Evolutionary conservation across 53 echinoderm and acorn worm genomes (phyloP), one percentile per base, ranked within the genome.

Genomic region (Arbacia lixula): DNA sequence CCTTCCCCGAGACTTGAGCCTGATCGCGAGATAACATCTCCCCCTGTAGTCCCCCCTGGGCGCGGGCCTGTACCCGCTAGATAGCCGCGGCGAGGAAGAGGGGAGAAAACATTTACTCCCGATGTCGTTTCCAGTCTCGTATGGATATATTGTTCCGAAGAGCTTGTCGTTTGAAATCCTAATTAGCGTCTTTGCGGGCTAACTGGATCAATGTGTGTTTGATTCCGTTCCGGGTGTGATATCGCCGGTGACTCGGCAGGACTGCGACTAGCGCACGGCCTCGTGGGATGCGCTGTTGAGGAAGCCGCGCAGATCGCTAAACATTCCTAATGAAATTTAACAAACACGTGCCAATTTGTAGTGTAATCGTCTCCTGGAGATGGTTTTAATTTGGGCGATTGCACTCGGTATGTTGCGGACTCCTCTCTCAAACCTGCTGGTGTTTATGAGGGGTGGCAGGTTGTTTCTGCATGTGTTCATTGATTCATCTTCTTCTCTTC

Each of bases 311-410:
- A 53, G 5, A 11, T 34, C 52, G 52, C 74, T 53, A 32, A 74
- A 74, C 74, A 74, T 34, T 33, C 53, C 29, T 53, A 74, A 53
- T 53, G 53, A 53, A 74, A 74, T 74, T 74, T 74, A 53, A 43
- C 53, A 74, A 52, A 74, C 74, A 74, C 53, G 49, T 74, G 74
- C 51, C 28, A 53, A 74, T 74, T 74, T 52, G 74, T 74, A 50
- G 51, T 20, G 74, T 53, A 53, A 53, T 74, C 74, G 49, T 31
- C 52, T 32, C n/a, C 1, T 9, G 14, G 52, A 74, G 74, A 74
- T 52, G 53, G 31, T 32, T 25, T 17, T 53, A 74, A 74, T 74
- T 57, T 57, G 49, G 49, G 74, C 32, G 34, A 12, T 52, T 53
- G 9, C 30, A 52, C 26, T 53, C 20, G 20, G 52, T 46, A 46